Evolutionary conservation across 2,113 vertebrate genomes (phyloP).

Genomic region (Otus sunia): DNA sequence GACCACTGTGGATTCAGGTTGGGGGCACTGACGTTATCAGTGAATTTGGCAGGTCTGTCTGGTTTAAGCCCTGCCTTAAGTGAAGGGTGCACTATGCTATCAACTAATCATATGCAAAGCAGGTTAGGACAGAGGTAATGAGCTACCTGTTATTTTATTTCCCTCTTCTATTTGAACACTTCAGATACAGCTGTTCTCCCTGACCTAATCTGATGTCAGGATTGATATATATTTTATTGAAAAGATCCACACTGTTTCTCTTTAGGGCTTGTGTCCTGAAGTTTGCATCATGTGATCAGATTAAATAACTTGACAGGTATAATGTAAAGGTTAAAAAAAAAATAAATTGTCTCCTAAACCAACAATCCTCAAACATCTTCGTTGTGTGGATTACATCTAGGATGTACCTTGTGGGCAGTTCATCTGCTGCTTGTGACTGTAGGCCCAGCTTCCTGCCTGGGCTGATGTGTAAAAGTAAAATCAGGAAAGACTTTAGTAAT

Average conservation of each 20-base stretch:
- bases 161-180: neutral
- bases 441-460: neutral
- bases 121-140: constrained; percentile 21
- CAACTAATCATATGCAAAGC: neutral
- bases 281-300: neutral
- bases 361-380: neutral
- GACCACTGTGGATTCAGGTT: constrained; percentile 66
- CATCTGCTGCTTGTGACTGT: neutral
- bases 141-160: neutral
- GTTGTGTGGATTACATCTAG: neutral
- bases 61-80: constrained; percentile 48
- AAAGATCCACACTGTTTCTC: neutral
- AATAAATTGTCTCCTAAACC: neutral
- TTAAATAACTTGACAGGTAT: neutral
- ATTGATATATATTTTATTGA: neutral
- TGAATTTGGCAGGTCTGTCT: constrained; percentile 64
- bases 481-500: neutral
- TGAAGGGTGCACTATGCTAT: neutral
- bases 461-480: neutral
- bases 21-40: constrained; percentile 62
- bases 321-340: neutral
- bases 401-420: neutral
- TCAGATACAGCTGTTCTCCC: neutral
- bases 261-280: neutral
- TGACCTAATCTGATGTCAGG: neutral